phyloP scores from a whole-genome alignment of 2,888 invertebrate genomes.

The Andrena marginata region DNA sequence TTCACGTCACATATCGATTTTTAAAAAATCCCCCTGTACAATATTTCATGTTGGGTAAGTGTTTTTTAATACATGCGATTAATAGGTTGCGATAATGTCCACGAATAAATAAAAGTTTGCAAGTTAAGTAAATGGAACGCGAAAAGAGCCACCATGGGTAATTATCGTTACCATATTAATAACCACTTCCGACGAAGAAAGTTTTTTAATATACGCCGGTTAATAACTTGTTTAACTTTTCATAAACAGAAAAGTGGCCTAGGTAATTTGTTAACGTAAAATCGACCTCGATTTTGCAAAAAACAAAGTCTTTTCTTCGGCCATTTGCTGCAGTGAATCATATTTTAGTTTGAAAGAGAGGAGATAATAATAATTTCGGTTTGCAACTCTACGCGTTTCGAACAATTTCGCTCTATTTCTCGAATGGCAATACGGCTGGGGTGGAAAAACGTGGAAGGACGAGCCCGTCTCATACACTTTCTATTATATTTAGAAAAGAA shows the following conservation, averaged over 20 bases:
- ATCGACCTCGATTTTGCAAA: not conserved
- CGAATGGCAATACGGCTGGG: not conserved
- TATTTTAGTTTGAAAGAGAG: not conserved
- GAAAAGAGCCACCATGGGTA: constrained; percentile 1
- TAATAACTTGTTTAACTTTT: constrained; percentile 23
- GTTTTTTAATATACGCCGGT: constrained; percentile 13
- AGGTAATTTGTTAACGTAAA: not conserved
- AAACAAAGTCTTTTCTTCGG: not conserved
- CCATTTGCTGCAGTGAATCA: too few species aligned
- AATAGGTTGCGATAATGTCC: not conserved
- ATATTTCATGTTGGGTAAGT: not conserved
- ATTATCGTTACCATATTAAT: constrained; percentile 12
- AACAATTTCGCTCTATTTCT: not conserved
- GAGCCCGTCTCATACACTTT: not conserved
- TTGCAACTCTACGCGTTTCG: too few species aligned
- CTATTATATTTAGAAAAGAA: constrained; percentile 16
- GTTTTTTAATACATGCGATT: not conserved
- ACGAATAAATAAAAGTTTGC: not conserved
- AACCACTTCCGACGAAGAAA: not conserved
- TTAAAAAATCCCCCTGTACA: not conserved
- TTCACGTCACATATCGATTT: not conserved
- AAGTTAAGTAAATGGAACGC: not conserved
- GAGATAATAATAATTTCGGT: too few species aligned
- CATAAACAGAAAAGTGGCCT: constrained; percentile 7
- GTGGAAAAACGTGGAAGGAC: not conserved